Percentiles rank a stretch among this genome's conserved stretches.
Conservation (phyloP, 2,888 invertebrate genomes). For the Leptothorax acervorum region DNA sequence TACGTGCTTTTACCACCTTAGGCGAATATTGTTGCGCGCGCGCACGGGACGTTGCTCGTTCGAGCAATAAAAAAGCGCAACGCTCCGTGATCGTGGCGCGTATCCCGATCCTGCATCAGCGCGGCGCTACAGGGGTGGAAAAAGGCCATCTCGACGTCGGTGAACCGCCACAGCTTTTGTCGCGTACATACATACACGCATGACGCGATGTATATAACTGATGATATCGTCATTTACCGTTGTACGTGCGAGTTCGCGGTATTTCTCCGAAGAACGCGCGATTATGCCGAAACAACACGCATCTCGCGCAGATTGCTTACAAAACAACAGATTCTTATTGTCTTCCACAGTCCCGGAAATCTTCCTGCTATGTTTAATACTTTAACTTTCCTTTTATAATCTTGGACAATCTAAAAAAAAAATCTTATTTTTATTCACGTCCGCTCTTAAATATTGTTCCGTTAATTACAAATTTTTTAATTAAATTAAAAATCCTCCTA, state of each 20-base stretch:
- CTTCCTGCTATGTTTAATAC: neutral
- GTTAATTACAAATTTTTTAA: conserved; percentile 11
- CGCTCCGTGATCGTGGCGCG: conserved; percentile 69
- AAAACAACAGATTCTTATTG: neutral
- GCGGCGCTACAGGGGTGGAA: conserved; percentile 7
- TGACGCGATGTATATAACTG: conserved; percentile 39
- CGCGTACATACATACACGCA: conserved; percentile 19
- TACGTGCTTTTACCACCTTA: conserved; percentile 72
- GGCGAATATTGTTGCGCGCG: conserved; percentile 66
- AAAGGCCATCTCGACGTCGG: conserved; percentile 54
- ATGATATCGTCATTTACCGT: conserved; percentile 55
- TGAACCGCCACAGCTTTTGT: conserved; percentile 60
- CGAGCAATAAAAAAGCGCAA: conserved; percentile 75
- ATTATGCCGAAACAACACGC: neutral
- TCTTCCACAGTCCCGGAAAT: neutral
- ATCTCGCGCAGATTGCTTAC: neutral
- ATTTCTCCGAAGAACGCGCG: conserved; percentile 12
- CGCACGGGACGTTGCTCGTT: conserved; percentile 71
- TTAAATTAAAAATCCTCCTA: neutral
- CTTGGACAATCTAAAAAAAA: neutral
- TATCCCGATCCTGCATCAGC: conserved; percentile 63
- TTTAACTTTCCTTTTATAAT: neutral
- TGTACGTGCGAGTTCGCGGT: conserved; percentile 5
- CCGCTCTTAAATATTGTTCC: neutral
- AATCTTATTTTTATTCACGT: neutral